These are phyloP conservation scores for Leptonema lineaticorne DNA, from an alignment of 1,140 invertebrate species.

Conservation along the genomic window DNA sequence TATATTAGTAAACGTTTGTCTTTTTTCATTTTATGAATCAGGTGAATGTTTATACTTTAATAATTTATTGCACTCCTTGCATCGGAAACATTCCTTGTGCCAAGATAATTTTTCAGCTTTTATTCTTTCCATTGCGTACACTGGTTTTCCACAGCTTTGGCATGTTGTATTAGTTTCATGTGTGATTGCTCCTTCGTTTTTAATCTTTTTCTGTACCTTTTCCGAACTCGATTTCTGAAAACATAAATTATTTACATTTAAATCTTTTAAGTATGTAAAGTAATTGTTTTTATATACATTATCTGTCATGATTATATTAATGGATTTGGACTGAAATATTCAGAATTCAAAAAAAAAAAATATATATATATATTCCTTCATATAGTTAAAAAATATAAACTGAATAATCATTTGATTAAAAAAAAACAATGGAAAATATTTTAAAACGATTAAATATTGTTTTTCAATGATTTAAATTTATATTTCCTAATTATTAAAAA, in stretches of 20 bases:
- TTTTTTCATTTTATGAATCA: not conserved
- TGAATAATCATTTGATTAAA: too few species aligned
- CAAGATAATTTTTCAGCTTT: slow-evolving; percentile 83
- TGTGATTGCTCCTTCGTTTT: slow-evolving; percentile 43
- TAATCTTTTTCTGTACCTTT: slow-evolving; percentile 54
- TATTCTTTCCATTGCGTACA: slow-evolving; percentile 92
- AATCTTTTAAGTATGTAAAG: too few species aligned
- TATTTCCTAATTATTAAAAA: too few species aligned
- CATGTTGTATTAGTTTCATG: slow-evolving; percentile 60
- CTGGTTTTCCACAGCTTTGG: slow-evolving; percentile 79
- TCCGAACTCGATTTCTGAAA: slow-evolving; percentile 53
- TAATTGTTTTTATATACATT: not conserved
- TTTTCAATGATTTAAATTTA: too few species aligned
- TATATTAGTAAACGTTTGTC: not conserved
- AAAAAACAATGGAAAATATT: too few species aligned
- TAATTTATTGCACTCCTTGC: slow-evolving; percentile 84
- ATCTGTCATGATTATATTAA: too few species aligned
- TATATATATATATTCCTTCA: too few species aligned
- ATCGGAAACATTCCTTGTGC: slow-evolving; percentile 92
- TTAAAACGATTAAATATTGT: too few species aligned
- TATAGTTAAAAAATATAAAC: too few species aligned
- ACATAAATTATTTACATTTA: not conserved
- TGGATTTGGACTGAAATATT: too few species aligned
- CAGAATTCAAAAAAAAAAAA: too few species aligned
- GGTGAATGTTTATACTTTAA: slow-evolving; percentile 70